Conservation (phyloP, 2,113 vertebrate genomes). For the Monarcha castaneiventris region DNA sequence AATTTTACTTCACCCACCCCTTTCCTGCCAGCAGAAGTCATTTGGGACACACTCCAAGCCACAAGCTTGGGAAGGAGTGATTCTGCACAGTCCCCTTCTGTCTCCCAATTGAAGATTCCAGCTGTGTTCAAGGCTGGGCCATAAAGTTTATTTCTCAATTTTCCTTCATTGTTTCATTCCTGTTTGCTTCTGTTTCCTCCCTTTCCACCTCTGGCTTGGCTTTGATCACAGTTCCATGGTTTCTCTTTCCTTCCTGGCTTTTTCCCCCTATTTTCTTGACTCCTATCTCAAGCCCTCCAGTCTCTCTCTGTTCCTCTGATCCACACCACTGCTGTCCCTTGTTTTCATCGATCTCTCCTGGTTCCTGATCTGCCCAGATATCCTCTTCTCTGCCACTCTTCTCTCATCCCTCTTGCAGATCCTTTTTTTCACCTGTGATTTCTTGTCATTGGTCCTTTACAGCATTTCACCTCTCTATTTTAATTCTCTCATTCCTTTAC, state of each 20-base stretch:
- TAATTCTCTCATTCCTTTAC: not conserved
- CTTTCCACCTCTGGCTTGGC: not conserved
- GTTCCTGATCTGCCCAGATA: not conserved
- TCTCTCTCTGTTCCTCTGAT: not conserved
- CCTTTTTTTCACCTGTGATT: not conserved
- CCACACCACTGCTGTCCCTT: not conserved
- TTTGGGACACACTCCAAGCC: not conserved
- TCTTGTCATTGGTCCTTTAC: not conserved
- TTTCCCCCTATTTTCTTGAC: not conserved
- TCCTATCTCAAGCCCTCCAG: not conserved
- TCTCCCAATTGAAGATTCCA: not conserved
- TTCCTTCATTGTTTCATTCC: constrained; percentile 23
- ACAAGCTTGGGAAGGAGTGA: not conserved
- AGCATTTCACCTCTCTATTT: not conserved
- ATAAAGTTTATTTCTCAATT: not conserved
- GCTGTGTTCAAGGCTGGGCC: not conserved
- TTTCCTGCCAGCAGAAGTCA: not conserved
- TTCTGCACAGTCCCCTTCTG: not conserved
- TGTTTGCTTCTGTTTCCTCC: constrained; percentile 31
- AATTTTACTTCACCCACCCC: not conserved
- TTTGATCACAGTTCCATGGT: constrained; percentile 12
- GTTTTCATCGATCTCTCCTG: not conserved
- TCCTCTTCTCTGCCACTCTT: not conserved
- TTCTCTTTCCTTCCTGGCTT: constrained; percentile 40
- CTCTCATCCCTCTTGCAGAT: not conserved